These are phyloP conservation scores for Lytechinus variegatus DNA, from an alignment of 35 echinoderm and acorn worm genomes.

Conservation along the genomic window DNA sequence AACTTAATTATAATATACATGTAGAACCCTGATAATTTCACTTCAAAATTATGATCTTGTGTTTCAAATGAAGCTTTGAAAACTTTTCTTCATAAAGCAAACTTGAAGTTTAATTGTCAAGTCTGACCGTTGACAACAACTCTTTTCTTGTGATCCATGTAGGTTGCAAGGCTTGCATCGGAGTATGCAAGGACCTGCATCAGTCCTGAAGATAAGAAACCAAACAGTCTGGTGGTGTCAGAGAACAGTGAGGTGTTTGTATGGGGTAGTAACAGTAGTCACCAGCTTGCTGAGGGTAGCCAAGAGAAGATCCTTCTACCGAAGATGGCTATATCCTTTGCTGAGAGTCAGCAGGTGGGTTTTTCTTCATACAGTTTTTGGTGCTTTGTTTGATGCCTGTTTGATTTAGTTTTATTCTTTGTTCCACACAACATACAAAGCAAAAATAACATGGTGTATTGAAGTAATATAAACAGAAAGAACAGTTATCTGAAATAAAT, in stretches of 20 bases:
- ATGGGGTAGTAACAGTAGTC: constrained; percentile 98
- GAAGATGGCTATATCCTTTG: constrained; percentile 83
- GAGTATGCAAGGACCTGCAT: constrained; percentile 95
- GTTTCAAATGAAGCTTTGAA: no score
- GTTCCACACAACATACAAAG: no score
- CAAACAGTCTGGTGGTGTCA: constrained; percentile 78
- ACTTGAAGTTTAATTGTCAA: background rate
- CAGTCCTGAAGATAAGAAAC: constrained; percentile 84
- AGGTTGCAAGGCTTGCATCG: constrained; percentile 86
- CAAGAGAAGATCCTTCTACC: constrained; percentile 97
- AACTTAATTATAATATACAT: no score
- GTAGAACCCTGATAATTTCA: no score
- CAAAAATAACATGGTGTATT: no score
- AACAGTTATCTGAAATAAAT: no score
- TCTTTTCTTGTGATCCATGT: background rate
- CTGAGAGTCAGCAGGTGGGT: constrained; percentile 88
- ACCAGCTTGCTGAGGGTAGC: constrained; percentile 97
- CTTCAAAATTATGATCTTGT: no score
- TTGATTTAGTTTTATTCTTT: no score
- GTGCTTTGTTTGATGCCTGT: no score
- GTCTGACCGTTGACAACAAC: background rate
- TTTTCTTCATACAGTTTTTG: no score
- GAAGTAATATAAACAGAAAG: no score
- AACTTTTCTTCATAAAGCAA: no score
- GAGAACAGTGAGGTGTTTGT: constrained; percentile 99